A percentile compares a stretch with the other conserved stretches of the same genome.
These are phyloP conservation scores for Manis crassicaudata DNA, from an alignment of 2,797 vertebrate genomes.

Conservation along the genomic window DNA sequence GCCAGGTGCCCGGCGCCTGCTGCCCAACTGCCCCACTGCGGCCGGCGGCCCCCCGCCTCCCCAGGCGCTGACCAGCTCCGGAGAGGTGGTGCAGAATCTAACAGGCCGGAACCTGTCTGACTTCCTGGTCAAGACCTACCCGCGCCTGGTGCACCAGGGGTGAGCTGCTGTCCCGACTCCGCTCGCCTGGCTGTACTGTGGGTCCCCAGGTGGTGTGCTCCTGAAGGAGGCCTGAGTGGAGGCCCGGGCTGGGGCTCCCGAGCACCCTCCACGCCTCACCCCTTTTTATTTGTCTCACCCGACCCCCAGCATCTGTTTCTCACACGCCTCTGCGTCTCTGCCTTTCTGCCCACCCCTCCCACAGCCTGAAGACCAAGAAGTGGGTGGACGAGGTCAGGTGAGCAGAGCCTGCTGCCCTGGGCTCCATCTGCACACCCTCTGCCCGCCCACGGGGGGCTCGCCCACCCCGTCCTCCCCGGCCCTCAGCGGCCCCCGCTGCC, in stretches of 20 bases:
- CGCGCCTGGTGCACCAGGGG: slow-evolving; percentile 92
- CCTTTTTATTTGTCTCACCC: background rate
- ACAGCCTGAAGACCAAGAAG: slow-evolving; percentile 93
- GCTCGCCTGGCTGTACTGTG: accelerated
- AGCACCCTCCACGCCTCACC: accelerated
- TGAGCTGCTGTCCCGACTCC: slow-evolving; percentile 68
- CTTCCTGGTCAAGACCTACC: slow-evolving; percentile 95
- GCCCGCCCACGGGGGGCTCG: background rate
- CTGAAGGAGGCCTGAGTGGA: accelerated
- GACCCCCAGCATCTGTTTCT: background rate
- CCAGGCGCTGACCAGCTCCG: slow-evolving; percentile 87
- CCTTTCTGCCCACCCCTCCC: background rate
- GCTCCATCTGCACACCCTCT: accelerated
- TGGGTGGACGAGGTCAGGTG: slow-evolving; percentile 96
- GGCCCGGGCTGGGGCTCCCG: accelerated
- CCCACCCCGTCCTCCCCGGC: accelerated
- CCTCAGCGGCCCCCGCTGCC: accelerated
- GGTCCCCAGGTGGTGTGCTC: background rate
- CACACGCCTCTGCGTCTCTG: accelerated
- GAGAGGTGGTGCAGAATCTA: slow-evolving; percentile 92
- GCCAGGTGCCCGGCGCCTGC: slow-evolving; percentile 87
- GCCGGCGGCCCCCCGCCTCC: slow-evolving; percentile 91
- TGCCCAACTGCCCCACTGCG: slow-evolving; percentile 90
- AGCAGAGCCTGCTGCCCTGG: background rate
- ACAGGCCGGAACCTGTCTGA: slow-evolving; percentile 93